phyloP scores from a whole-genome alignment of 1,140 invertebrate genomes.

The Saxidomus purpurata region DNA sequence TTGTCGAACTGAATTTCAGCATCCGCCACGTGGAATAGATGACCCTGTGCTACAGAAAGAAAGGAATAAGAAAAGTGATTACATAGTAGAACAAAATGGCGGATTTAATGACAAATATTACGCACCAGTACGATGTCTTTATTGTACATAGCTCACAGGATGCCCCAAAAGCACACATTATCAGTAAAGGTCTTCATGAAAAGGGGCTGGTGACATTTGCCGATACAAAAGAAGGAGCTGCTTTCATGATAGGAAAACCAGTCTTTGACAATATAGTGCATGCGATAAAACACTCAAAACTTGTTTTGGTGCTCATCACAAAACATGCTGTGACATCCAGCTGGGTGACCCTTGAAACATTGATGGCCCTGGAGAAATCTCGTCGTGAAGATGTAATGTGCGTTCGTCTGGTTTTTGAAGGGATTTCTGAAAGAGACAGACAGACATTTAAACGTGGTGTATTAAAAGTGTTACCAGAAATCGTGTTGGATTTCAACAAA shows the following conservation, averaged over 20 bases:
- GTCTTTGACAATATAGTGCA: constrained; percentile 17
- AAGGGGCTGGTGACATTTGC: neutral
- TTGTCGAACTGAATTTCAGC: too few species aligned
- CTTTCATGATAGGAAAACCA: neutral
- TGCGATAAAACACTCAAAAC: neutral
- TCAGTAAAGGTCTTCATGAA: neutral
- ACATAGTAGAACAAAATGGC: neutral
- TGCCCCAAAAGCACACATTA: neutral
- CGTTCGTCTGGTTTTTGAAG: constrained; percentile 6
- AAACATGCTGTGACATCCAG: constrained; percentile 2
- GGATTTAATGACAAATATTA: neutral
- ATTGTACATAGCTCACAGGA: neutral
- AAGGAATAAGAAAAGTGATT: too few species aligned
- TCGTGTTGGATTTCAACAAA: constrained; percentile 22
- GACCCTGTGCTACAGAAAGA: too few species aligned
- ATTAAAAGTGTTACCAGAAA: neutral
- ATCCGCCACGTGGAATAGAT: too few species aligned
- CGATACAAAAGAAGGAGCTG: neutral
- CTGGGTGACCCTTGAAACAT: constrained; percentile 18
- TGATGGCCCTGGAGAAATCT: constrained; percentile 13
- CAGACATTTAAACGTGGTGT: neutral
- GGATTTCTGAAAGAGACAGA: neutral
- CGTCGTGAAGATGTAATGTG: neutral
- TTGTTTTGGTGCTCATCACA: neutral
- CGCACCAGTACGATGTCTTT: constrained; percentile 8